Base-by-base conservation (phyloP, 1,140 invertebrate genomes). In the Lanistes nyassanus region DNA sequence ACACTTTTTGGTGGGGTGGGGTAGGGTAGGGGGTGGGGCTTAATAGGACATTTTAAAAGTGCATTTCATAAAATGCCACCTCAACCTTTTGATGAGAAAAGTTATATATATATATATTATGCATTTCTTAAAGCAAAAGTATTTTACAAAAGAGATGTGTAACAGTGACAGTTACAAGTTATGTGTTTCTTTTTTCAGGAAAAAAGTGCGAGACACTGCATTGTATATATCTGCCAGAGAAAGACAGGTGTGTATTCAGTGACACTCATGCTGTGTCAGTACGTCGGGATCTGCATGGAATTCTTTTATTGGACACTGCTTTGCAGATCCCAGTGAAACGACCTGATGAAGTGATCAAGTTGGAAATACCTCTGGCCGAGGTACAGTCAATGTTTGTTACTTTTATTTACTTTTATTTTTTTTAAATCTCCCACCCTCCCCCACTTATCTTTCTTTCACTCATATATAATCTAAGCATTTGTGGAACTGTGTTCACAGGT, bases 211-310 rank as follows among this genome's bases (percentile, higher is more conserved):
- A 90, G 77, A 90, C 89, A 76, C 81, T 94, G 36, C 90, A 91
- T 84, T 93, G 94, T 79, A 91, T 92, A 80, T 96, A 96, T 88
- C 92, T 95, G 84, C 89, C 93, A 68, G 92, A 93, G 77, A 92
- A 94, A 84, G 95, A 96, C 85, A 93, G 94, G 88, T 92, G 97
- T 69, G 91, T 97, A 76, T 93, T 96, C 83, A 94, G 94, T 89
- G 94, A 96, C 92, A 93, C 92, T 69, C 91, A 92, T 83, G 92
- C 93, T 75, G 91, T 97, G 75, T 95, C 95, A 74, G 92, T 96
- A 53, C 91, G 96, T 69, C 93, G 94, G 65, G 95, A 97, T 87
- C 95, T 97, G 83, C 96, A 96, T 91, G 95, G 96, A 76, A 95
- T 97, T 29, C 89, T 97, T 56, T 88, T 98, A 23, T 90, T 97